Percentiles rank a stretch among this genome's conserved stretches.
Evolutionary conservation across 2,113 vertebrate genomes (phyloP).

Genomic region (Ascaphus truei): DNA sequence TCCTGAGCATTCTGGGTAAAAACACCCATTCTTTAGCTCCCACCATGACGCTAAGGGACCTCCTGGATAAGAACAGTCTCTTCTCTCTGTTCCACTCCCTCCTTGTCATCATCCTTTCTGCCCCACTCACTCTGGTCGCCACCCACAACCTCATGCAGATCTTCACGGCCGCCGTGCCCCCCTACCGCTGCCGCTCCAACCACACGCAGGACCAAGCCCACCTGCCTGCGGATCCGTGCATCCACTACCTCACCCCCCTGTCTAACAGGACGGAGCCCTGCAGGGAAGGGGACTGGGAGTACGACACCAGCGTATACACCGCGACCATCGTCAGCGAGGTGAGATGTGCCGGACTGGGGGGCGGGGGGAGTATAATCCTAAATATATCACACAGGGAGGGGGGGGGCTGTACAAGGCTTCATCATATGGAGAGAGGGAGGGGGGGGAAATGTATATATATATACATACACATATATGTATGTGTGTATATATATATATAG

Average conservation of each 20-base stretch:
- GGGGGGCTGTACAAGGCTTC: no score
- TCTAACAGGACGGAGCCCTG: slow-evolving; percentile 33
- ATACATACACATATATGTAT: no score
- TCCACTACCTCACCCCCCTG: not conserved
- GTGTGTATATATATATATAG: no score
- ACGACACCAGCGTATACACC: slow-evolving; percentile 7
- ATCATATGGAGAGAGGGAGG: no score
- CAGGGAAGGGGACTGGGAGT: slow-evolving; percentile 20
- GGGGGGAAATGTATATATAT: no score
- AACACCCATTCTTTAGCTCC: no score
- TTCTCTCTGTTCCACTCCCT: slow-evolving; percentile 21
- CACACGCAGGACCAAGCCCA: not conserved
- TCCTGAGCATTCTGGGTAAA: no score
- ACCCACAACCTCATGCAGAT: slow-evolving; percentile 18
- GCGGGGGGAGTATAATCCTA: no score
- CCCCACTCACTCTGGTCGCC: not conserved
- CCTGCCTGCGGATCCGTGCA: not conserved
- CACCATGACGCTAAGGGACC: not conserved
- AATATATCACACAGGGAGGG: no score
- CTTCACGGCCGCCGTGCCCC: slow-evolving; percentile 21
- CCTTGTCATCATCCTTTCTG: not conserved
- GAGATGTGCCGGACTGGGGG: no score
- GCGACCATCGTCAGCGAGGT: slow-evolving; percentile 48
- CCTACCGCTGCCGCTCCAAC: slow-evolving; percentile 12
- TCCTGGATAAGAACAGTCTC: slow-evolving; percentile 9